Base-by-base conservation (phyloP, 2,888 invertebrate genomes). In the Digitonthophagus gazella region DNA sequence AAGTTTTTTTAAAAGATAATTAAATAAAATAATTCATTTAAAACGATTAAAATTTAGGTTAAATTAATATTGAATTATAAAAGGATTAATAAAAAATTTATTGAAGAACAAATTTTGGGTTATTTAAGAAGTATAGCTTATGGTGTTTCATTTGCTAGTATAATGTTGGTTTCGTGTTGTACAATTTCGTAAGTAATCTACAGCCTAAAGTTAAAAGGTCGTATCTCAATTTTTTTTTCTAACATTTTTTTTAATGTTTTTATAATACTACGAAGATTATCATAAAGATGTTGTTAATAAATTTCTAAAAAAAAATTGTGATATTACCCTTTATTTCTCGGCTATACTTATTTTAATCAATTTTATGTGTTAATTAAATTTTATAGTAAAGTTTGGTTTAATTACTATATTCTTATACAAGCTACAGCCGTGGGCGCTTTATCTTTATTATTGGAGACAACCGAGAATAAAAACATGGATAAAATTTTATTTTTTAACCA, bases 61-160 rank as follows among this genome's bases (percentile, higher is more conserved):
- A 86, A 86, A 83, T 82, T 86, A 74, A 76, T 86, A 64, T 83
- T 86, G 82, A 83, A 82, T 78, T 85, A 85, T 1, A 87, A 86
- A 73, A 86, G 85, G 74, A 75, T 86, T 20, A 79, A 81, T 18
- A 85, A 83, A 74, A 79, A 84, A 65, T 86, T 85, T 72, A 80
- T 86, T 67, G 75, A 83, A 66, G 82, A 85, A 72, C 84, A 86
- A 69, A 81, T 85, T 66, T 84, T 84, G 69, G 75, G 84, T 56
- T 86, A 86, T 74, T 69, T 86, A 19, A 84, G 84, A 72, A 85
- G 86, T 44, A 83, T 85, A 1, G 80, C 84, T 55, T 87, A 86
- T 77, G 87, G 86, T 0, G 74, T 85, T 4, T 81, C 83, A 1
- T 84, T 86, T 16, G 86, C 83, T 3, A 82, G 82, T 69, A 81